Base-by-base conservation (phyloP, 2,797 vertebrate genomes). In the Enteromius anoplus region DNA sequence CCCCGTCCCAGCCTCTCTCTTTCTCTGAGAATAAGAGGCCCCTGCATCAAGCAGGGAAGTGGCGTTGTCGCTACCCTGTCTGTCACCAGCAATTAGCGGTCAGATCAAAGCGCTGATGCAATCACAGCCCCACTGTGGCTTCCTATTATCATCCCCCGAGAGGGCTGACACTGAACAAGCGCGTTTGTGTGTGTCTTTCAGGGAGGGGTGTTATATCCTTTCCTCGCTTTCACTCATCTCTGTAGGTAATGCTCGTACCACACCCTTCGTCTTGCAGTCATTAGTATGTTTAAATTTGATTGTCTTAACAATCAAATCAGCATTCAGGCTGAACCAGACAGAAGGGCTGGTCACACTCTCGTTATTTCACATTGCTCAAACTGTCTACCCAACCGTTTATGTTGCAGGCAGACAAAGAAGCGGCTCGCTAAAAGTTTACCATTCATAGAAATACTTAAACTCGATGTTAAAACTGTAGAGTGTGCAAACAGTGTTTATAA, bases 51-150 rank as follows among this genome's bases (percentile, higher is more conserved):
- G 82, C 53, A 34, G 65, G 83, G 83, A 87, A 86, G 81, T 81
- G 75, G 69, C 79, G 34, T 78, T 88, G 80, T 82, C 84, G 49
- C 71, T 81, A 66, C 72, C 71, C 85, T 88, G 88, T 92, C 92
- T 92, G 90, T 94, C 90, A 92, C 90, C 87, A 86, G 91, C 91
- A 88, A 93, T 94, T 93, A 94, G 86, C 68, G 88, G 89, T 88
- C 89, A 91, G 91, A 93, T 94, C 91, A 93, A 92, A 94, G 91
- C 87, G 85, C 90, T 89, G 90, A 93, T 91, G 89, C 91, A 93
- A 94, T 92, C 91, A 91, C 88, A 89, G 88, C 88, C 87, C 90
- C 87, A 88, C 91, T 89, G 87, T 91, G 89, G 91, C 88, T 87
- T 86, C 89, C 89, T 89, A 90, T 93, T 92, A 93, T 82, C 85